Evolutionary conservation across 2,888 invertebrate genomes (phyloP).

Genomic region (Drosophila parthenogenetica): DNA sequence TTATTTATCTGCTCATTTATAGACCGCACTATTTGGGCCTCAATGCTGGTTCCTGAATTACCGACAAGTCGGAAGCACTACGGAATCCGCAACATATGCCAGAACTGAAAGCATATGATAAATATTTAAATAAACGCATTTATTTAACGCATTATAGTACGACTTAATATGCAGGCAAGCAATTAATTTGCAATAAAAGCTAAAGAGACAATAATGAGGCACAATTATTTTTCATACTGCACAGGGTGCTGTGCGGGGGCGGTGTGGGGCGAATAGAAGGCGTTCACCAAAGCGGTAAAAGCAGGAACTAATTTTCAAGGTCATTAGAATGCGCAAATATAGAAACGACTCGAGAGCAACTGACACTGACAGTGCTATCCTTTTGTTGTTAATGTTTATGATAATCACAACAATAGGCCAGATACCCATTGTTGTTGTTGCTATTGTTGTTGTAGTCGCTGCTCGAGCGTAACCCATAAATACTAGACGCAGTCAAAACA

Average conservation of each 20-base stretch:
- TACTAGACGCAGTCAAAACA: constrained; percentile 78
- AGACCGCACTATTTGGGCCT: constrained; percentile 56
- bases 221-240: constrained; percentile 56
- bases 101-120: constrained; percentile 40
- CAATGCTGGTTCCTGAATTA: constrained; percentile 66
- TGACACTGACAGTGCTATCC: constrained; percentile 68
- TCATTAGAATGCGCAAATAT: constrained; percentile 79
- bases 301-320: constrained; percentile 84
- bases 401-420: constrained; percentile 75
- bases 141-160: constrained; percentile 37
- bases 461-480: constrained; percentile 79
- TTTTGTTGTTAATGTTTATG: constrained; percentile 79
- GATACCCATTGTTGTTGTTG: constrained; percentile 56
- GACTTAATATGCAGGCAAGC: constrained; percentile 32
- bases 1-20: constrained; percentile 34
- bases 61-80: constrained; percentile 57
- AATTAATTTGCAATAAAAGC: constrained; percentile 77
- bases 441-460: constrained; percentile 37
- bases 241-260: neutral
- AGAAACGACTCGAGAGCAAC: constrained; percentile 36
- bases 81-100: constrained; percentile 54
- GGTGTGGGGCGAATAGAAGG: constrained; percentile 8
- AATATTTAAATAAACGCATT: constrained; percentile 59
- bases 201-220: constrained; percentile 67
- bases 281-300: constrained; percentile 28